Percentiles rank a stretch among this genome's conserved stretches.
Evolutionary conservation across 2,888 invertebrate species (phyloP).

Genomic region (Sisyra nigra): DNA sequence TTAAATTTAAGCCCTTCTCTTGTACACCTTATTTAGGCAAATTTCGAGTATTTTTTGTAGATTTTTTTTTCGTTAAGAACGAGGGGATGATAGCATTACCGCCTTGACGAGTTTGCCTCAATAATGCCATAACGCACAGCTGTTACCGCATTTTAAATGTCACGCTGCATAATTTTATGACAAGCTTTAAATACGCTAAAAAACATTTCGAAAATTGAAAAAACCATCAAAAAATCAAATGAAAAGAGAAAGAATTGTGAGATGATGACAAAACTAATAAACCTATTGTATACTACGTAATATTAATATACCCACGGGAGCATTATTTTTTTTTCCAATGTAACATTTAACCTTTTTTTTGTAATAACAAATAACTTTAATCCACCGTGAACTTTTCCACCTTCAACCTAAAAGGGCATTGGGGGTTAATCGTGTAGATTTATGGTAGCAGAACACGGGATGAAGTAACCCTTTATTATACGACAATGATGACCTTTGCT

Average conservation of each 20-base stretch:
- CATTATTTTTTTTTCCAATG: neutral
- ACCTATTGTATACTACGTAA: neutral
- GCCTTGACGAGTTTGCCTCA: too few relatives aligned
- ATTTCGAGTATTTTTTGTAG: too few relatives aligned
- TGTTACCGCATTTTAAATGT: slow-evolving; percentile 8
- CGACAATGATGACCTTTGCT: too few relatives aligned
- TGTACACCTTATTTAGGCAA: too few relatives aligned
- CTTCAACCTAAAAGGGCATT: slow-evolving; percentile 7
- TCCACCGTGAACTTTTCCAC: slow-evolving; percentile 9
- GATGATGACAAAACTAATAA: too few relatives aligned
- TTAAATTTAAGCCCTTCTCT: too few relatives aligned
- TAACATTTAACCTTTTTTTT: slow-evolving; percentile 7
- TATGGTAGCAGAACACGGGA: neutral
- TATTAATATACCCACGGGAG: neutral
- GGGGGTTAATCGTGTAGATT: slow-evolving; percentile 8
- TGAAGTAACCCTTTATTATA: slow-evolving; percentile 7
- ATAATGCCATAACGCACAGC: slow-evolving; percentile 6
- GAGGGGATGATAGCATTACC: too few relatives aligned
- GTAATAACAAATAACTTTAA: slow-evolving; percentile 7
- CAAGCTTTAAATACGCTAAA: neutral
- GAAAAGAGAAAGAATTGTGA: neutral
- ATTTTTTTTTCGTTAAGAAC: too few relatives aligned
- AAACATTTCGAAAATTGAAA: neutral
- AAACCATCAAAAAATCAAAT: neutral
- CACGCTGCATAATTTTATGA: slow-evolving; percentile 8